Percentiles rank a stretch among this genome's conserved stretches.
Conservation (phyloP, 2,888 invertebrate species). For the Rhagonycha fulva region DNA sequence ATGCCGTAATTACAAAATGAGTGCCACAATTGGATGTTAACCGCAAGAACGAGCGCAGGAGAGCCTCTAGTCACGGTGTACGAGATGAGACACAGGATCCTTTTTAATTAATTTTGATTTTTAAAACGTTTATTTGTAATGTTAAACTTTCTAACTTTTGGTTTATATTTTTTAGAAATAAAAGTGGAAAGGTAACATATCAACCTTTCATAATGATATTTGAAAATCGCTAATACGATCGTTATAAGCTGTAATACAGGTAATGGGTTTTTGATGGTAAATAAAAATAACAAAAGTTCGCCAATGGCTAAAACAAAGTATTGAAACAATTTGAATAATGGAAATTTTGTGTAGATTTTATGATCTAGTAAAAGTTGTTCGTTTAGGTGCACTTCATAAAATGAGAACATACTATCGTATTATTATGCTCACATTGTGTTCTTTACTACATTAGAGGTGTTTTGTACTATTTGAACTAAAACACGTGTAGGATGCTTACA, state of each 20-base stretch:
- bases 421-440: neutral
- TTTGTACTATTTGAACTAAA: neutral
- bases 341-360: neutral
- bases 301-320: neutral
- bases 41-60: too few relatives aligned
- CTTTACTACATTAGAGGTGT: neutral
- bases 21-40: too few relatives aligned
- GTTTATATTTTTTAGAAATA: too few relatives aligned
- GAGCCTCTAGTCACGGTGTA: too few relatives aligned
- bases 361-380: neutral
- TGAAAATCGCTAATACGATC: neutral
- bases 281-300: neutral
- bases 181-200: neutral
- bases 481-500: neutral
- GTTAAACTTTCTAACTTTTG: too few relatives aligned
- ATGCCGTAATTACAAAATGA: neutral
- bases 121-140: too few relatives aligned
- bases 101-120: too few relatives aligned
- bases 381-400: neutral
- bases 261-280: neutral
- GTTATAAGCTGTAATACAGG: neutral
- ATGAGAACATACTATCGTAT: neutral
- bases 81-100: too few relatives aligned
- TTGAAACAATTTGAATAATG: neutral
- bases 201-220: neutral